Conservation (phyloP, 2,797 vertebrate genomes). For the Hydrophis major region DNA sequence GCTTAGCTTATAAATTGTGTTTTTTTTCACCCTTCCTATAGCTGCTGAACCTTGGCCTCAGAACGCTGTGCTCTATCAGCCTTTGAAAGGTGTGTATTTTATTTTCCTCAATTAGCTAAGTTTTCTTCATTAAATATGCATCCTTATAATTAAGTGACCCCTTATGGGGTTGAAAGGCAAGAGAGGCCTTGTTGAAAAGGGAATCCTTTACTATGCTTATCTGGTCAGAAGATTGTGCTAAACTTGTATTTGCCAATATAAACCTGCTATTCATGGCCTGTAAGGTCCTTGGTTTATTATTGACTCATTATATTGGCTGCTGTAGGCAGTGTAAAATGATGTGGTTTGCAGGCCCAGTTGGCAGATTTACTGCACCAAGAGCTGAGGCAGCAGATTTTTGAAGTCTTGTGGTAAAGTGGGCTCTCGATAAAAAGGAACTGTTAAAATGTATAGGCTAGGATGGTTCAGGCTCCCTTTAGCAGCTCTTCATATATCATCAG, state of each 20-base stretch:
- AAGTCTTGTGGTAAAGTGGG: constrained; percentile 81
- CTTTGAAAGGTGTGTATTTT: constrained; percentile 82
- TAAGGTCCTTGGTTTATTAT: constrained; percentile 78
- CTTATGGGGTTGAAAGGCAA: neutral
- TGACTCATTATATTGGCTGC: constrained; percentile 80
- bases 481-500: constrained; percentile 90
- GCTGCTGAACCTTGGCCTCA: constrained; percentile 92
- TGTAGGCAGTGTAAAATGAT: constrained; percentile 80
- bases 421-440: constrained; percentile 81
- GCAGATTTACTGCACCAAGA: constrained; percentile 81
- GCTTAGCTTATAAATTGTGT: constrained; percentile 47
- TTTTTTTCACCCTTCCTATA: constrained; percentile 55
- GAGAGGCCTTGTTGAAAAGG: constrained; percentile 53
- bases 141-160: constrained; percentile 52
- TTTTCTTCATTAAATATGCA: constrained; percentile 54
- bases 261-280: constrained; percentile 72
- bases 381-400: constrained; percentile 83
- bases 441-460: constrained; percentile 83
- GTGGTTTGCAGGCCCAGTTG: constrained; percentile 74
- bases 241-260: constrained; percentile 69
- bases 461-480: constrained; percentile 83
- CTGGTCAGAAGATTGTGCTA: constrained; percentile 63
- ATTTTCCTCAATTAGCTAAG: constrained; percentile 60
- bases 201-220: constrained; percentile 64
- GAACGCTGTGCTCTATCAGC: constrained; percentile 90